phyloP scores from a whole-genome alignment of 2,888 invertebrate species.

The Heliconius ethilla region DNA sequence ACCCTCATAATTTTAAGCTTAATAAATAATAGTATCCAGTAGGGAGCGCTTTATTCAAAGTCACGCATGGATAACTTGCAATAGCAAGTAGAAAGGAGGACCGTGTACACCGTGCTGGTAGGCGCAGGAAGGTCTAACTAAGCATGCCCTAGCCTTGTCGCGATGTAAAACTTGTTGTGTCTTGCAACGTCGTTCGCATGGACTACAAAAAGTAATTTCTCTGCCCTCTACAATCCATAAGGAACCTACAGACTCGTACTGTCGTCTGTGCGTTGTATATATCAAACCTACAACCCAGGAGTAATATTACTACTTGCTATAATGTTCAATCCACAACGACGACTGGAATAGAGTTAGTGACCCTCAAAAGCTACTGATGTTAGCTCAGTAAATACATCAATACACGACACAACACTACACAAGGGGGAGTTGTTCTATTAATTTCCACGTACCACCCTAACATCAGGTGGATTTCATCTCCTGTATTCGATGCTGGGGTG shows the following conservation, averaged over 20 bases:
- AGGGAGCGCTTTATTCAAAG: conserved; percentile 2
- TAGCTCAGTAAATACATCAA: conserved; percentile 14
- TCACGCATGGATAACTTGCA: conserved; percentile 6
- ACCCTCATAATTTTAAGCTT: background rate
- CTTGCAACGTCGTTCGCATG: too few relatives aligned
- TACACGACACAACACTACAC: conserved; percentile 2
- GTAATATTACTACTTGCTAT: background rate
- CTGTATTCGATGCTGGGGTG: conserved; percentile 22
- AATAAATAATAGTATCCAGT: background rate
- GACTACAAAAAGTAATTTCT: too few relatives aligned
- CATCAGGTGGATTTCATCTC: conserved; percentile 31
- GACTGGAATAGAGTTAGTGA: background rate
- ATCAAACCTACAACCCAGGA: too few relatives aligned
- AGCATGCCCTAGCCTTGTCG: too few relatives aligned
- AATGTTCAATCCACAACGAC: background rate
- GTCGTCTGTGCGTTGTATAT: too few relatives aligned
- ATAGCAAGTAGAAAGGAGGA: background rate
- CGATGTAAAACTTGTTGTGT: too few relatives aligned
- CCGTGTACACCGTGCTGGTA: too few relatives aligned
- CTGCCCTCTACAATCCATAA: too few relatives aligned
- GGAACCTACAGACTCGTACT: too few relatives aligned
- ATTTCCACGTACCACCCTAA: conserved; percentile 18
- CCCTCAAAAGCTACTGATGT: conserved; percentile 24
- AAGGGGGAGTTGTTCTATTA: conserved; percentile 22
- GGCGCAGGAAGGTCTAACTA: too few relatives aligned